Base-by-base conservation (phyloP, 1,140 invertebrate genomes). In the Eurosta solidaginis region DNA sequence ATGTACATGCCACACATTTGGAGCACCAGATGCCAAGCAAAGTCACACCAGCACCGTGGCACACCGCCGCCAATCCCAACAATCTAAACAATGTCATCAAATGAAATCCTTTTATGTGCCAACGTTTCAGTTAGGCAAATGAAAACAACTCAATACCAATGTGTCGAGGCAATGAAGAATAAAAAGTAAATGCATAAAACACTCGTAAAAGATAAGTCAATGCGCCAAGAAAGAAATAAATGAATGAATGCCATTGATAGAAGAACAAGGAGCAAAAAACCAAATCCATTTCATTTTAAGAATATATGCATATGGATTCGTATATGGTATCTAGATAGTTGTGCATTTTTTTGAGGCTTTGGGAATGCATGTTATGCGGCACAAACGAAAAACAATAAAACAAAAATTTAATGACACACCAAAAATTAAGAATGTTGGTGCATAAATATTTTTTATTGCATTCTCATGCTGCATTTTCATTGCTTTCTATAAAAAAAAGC, bases 1-100 rank as follows among this genome's bases (percentile, higher is more conserved):
- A 54, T n/a, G n/a, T n/a, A n/a, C n/a, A n/a, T n/a, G n/a, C n/a
- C 47, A 12, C 17, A 20, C 17, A 50, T 50, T 2, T 22, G 9
- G 6, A 14, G 59, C 3, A 40, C 29, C 59, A 68, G 59, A 68
- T 68, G 59, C 33, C 33, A 40, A 40, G 33, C 59, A 40, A 20
- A 27, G 33, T 3, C 10, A n/a, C 29, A 7, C 59, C 20, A 14
- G 33, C 29, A 7, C 59, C 20, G 59, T 68, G 59, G 33, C 59
- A 22, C 33, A 22, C 59, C 59, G 59, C 59, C 59, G 59, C 40
- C 33, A 40, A 68, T 68, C 6, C 59, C 33, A 68, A 68, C 59
- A 68, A 68, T 68, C 59, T 68, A 68, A 68, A 68, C 59, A 68
- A 68, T 68, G 59, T 40, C 59, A 68, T 68, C 59, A 68, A 68